Evolutionary conservation across 2,113 vertebrate species (phyloP), one percentile per base, ranked within the genome.

Genomic region (Corythornis cristatus): DNA sequence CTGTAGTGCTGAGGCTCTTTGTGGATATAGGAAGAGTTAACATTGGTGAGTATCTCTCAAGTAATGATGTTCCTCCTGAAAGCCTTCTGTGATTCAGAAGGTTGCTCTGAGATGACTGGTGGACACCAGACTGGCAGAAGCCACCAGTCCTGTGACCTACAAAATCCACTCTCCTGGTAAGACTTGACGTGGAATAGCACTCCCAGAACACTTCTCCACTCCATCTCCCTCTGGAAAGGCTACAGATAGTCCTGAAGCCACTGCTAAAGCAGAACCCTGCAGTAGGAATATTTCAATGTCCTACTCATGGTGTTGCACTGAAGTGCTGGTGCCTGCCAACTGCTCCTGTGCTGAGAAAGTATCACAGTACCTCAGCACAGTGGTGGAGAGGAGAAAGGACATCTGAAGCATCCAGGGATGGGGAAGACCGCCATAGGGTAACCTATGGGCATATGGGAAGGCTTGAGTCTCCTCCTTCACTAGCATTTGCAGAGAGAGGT

Each of bases 11-110:
- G 92, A 96, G 90, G 72, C 98, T 99, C 91, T 99, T 98, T 1
- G 99, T 99, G 96, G 99, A 99, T 25, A 97, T 98, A 5, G 98
- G 99, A 90, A 98, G 94, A 93, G 93, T 96, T 5, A 94, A 96
- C 70, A 43, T 92, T 31, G 98, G 99, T 99, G 94, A 95, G 97
- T 97, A 42, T 50, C 61, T 23, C 66, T 66, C 42, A 15, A 33
- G 26, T 3, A 46, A 19, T 2, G 1, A 6, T 3, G 16, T 12
- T 20, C 46, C 68, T 71, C 11, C 70, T 50, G 7, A 82, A 53
- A 65, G 17, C 37, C n/a, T 20, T 48, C 65, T 31, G 28, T 6
- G 40, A 61, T 29, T 46, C 62, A 84, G 57, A 57, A 62, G 23
- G 35, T 60, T n/a, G 23, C 48, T 51, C 37, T 68, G 83, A 78